Evolutionary conservation across 2,888 invertebrate genomes (phyloP).

Genomic region (Adela reaumurella): DNA sequence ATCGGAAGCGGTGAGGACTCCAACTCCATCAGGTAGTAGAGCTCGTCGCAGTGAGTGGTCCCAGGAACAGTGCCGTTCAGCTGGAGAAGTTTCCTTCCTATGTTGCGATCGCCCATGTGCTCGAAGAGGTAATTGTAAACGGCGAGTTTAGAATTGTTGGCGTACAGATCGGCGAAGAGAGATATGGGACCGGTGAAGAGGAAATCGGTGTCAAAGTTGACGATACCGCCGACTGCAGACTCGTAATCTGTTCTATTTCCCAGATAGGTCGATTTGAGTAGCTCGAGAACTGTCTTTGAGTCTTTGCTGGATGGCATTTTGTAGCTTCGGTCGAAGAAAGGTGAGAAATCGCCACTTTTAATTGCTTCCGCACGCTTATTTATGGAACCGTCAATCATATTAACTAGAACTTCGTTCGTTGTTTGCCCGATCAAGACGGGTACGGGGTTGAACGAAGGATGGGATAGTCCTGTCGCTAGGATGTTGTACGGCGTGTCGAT

Average conservation of each 20-base stretch:
- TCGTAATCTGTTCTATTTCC: constrained; percentile 29
- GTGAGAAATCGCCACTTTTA: constrained; percentile 32
- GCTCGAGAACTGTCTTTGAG: constrained; percentile 11
- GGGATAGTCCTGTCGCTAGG: constrained; percentile 21
- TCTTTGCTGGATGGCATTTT: constrained; percentile 15
- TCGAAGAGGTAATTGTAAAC: constrained; percentile 37
- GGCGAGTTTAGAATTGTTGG: constrained; percentile 24
- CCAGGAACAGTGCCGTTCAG: constrained; percentile 38
- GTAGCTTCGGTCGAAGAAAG: constrained; percentile 29
- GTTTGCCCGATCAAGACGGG: constrained; percentile 53
- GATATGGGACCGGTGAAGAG: constrained; percentile 38
- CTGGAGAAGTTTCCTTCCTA: constrained; percentile 26
- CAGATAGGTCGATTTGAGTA: constrained; percentile 37
- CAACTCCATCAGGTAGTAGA: constrained; percentile 40
- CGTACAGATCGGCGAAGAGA: constrained; percentile 31
- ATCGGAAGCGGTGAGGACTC: constrained; percentile 35
- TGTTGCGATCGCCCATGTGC: constrained; percentile 36
- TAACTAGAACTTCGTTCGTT: constrained; percentile 50
- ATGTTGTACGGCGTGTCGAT: constrained; percentile 41
- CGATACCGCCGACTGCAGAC: constrained; percentile 32
- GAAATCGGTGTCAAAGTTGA: constrained; percentile 42
- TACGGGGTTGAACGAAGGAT: constrained; percentile 28
- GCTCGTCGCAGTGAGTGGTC: constrained; percentile 34
- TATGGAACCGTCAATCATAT: constrained; percentile 37
- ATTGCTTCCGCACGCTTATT: constrained; percentile 38